phyloP scores from a whole-genome alignment of 2,888 invertebrate genomes.

The Falcaria lacertinaria region DNA sequence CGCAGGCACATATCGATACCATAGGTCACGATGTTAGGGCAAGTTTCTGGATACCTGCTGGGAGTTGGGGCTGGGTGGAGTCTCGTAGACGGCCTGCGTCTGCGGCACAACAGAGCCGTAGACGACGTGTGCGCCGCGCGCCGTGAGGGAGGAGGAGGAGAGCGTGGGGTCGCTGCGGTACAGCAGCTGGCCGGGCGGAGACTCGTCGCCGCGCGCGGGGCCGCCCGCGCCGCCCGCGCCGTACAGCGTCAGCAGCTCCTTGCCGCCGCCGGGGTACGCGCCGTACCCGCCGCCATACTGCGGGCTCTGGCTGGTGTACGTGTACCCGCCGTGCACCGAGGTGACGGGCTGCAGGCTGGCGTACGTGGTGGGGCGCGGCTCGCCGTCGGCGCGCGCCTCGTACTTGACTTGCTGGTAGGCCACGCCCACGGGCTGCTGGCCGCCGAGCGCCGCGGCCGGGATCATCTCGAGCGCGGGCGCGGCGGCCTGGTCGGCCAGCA shows the following conservation, averaged over 20 bases:
- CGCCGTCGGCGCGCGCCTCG: constrained; percentile 60
- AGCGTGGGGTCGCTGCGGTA: constrained; percentile 85
- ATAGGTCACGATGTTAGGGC: no score
- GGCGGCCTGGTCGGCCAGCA: constrained; percentile 43
- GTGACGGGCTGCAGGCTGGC: constrained; percentile 83
- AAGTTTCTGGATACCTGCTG: constrained; percentile 60
- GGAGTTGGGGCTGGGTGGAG: constrained; percentile 78
- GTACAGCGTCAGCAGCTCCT: constrained; percentile 51
- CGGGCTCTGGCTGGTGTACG: constrained; percentile 56
- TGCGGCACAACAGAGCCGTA: constrained; percentile 67
- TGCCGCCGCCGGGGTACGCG: constrained; percentile 34
- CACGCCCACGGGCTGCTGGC: constrained; percentile 63
- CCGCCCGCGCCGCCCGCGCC: constrained; percentile 34
- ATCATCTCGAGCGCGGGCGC: constrained; percentile 59
- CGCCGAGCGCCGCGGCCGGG: constrained; percentile 54
- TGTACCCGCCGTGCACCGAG: constrained; percentile 65
- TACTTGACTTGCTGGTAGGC: constrained; percentile 71
- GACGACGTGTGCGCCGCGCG: constrained; percentile 74
- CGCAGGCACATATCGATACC: no score
- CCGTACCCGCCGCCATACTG: constrained; percentile 43
- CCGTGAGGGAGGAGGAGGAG: constrained; percentile 78
- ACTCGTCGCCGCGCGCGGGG: constrained; percentile 62
- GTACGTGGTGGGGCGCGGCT: constrained; percentile 73
- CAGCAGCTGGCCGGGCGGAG: constrained; percentile 78
- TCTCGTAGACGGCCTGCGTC: constrained; percentile 72